phyloP scores from a whole-genome alignment of 2,113 vertebrate species.

The Perca schrenkii region DNA sequence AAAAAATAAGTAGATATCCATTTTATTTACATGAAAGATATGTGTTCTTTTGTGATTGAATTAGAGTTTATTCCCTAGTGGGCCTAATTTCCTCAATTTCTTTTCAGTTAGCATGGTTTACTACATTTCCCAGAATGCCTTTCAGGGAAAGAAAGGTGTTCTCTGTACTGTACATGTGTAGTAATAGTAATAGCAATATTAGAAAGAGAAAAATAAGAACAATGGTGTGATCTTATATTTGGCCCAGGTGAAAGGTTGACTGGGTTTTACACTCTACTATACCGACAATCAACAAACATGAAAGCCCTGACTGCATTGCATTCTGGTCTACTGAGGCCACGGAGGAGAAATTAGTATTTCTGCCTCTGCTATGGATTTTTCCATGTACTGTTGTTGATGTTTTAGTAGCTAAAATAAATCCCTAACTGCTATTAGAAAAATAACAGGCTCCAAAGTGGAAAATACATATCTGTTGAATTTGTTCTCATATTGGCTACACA shows the following conservation, averaged over 20 bases:
- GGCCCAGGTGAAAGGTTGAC: background rate
- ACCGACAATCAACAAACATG: background rate
- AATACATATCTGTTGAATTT: constrained; percentile 5
- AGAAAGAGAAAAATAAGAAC: background rate
- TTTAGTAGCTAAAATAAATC: background rate
- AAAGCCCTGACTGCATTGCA: background rate
- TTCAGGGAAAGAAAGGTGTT: background rate
- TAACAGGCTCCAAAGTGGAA: background rate
- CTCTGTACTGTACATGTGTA: background rate
- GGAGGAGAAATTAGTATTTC: background rate
- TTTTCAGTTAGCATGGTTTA: constrained; percentile 1
- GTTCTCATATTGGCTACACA: background rate
- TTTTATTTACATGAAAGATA: background rate
- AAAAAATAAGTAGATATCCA: background rate
- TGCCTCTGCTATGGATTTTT: constrained; percentile 1
- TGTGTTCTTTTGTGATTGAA: background rate
- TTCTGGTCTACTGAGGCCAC: constrained; percentile 8
- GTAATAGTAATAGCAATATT: background rate
- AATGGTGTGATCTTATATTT: background rate
- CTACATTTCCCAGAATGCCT: constrained; percentile 12
- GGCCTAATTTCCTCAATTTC: background rate
- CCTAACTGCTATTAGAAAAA: background rate
- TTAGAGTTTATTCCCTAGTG: background rate
- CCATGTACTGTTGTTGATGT: background rate
- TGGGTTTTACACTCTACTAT: background rate